Conservation (phyloP, 2,113 vertebrate species). For the Brachyhypopomus occidentalis region DNA sequence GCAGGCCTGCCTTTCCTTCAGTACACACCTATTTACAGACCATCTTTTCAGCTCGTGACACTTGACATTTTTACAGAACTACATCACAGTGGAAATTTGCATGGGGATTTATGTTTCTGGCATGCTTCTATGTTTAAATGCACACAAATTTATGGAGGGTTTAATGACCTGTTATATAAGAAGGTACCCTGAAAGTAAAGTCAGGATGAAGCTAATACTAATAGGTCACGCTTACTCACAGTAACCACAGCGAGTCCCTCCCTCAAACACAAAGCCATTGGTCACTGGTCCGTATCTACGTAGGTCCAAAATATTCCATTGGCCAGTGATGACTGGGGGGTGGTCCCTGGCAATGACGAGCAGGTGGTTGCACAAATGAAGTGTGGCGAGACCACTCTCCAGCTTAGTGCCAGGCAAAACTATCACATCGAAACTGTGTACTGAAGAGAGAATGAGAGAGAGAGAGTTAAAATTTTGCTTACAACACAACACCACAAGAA, state of each 20-base stretch:
- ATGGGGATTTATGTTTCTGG: too few relatives aligned
- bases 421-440: constrained; percentile 90
- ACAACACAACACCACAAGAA: neutral
- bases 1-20: too few relatives aligned
- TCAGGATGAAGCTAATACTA: neutral
- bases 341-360: constrained; percentile 84
- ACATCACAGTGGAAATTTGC: too few relatives aligned
- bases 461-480: too few relatives aligned
- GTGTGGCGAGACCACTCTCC: constrained; percentile 88
- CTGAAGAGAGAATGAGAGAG: constrained; percentile 64
- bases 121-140: too few relatives aligned
- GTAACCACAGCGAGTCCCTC: constrained; percentile 93
- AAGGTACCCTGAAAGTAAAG: neutral
- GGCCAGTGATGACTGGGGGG: constrained; percentile 83
- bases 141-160: too few relatives aligned
- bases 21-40: too few relatives aligned
- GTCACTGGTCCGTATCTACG: constrained; percentile 92
- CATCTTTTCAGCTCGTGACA: too few relatives aligned
- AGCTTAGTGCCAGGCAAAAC: constrained; percentile 92
- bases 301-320: constrained; percentile 94
- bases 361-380: constrained; percentile 92
- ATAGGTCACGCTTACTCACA: constrained; percentile 81
- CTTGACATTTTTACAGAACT: too few relatives aligned
- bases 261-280: constrained; percentile 95
- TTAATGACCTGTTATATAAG: too few relatives aligned